Evolutionary conservation across 2,797 vertebrate species (phyloP).

Genomic region (Chelon auratus): DNA sequence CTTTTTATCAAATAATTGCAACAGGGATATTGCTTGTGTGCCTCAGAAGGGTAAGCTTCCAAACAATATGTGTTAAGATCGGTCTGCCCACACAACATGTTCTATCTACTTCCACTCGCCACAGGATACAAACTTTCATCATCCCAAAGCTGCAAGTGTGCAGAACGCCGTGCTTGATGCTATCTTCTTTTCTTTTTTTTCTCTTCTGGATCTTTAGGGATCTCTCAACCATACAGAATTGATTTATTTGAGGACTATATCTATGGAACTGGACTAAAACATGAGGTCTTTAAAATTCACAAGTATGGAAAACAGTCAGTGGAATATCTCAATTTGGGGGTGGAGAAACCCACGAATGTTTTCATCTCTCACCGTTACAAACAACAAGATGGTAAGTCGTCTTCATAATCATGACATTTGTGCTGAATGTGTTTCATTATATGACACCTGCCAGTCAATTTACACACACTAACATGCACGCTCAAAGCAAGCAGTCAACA

Average conservation of each 20-base stretch:
- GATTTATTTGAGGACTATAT: conserved; percentile 98
- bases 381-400: conserved; percentile 91
- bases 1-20: conserved; percentile 53
- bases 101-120: conserved; percentile 6
- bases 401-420: background rate
- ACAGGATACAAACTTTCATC: conserved; percentile 19
- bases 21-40: conserved; percentile 25
- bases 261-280: conserved; percentile 95
- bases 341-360: conserved; percentile 94
- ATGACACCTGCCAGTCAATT: background rate
- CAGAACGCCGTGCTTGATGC: conserved; percentile 19
- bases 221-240: conserved; percentile 95
- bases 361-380: conserved; percentile 95
- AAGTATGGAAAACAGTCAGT: conserved; percentile 91
- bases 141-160: conserved; percentile 4
- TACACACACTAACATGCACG: background rate
- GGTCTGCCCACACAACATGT: conserved; percentile 16
- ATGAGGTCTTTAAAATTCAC: conserved; percentile 93
- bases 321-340: conserved; percentile 88
- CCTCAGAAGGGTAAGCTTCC: conserved; percentile 18
- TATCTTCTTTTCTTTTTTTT: conserved; percentile 10
- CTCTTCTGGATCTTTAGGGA: conserved; percentile 82
- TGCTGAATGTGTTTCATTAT: no score
- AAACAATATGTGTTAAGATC: conserved; percentile 24
- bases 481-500: background rate